Evolutionary conservation across 1,140 invertebrate genomes (phyloP), one percentile per base, ranked within the genome.

Genomic region (Scaptomyza montana): DNA sequence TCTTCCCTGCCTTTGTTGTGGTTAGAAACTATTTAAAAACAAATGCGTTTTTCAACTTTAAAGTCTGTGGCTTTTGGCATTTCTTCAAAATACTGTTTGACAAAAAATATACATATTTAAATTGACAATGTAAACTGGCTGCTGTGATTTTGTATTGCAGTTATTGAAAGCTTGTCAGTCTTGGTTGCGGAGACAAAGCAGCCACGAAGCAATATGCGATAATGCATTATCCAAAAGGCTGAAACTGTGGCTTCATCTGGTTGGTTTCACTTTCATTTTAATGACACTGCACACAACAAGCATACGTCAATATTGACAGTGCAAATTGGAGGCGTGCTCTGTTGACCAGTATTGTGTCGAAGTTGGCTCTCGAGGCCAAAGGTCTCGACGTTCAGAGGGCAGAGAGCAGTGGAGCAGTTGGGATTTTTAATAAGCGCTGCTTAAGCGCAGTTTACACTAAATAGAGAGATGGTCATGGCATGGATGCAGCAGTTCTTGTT

Each of bases 241-340:
- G 65, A 69, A 57, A 62, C 49, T 60, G 56, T 62, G 67, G 50
- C 65, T 56, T 63, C 57, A 70, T 74, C 66, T 50, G 59, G 21
- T n/a, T 59, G 51, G 74, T 69, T 71, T 80, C 64, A 62, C 77
- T 80, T 77, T 64, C 72, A 66, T 78, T 77, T 80, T 81, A 78
- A 86, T 81, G 74, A 43, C 70, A 54, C 49, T 46, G 47, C 55
- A 64, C 33, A 71, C 73, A 73, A 73, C 56, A 63, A 66, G 55
- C 50, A 39, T 43, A 55, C 61, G 63, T 68, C 63, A 69, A 53
- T 70, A 73, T 77, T 78, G 62, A 62, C 69, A 65, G 62, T 71
- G 72, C 68, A 76, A 86, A 78, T 69, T 72, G 78, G 39, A 82
- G 82, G 82, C 75, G 78, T 64, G 72, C 39, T 45, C 60, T 50